phyloP scores from a whole-genome alignment of 1,140 invertebrate species.

The Battus philenor region DNA sequence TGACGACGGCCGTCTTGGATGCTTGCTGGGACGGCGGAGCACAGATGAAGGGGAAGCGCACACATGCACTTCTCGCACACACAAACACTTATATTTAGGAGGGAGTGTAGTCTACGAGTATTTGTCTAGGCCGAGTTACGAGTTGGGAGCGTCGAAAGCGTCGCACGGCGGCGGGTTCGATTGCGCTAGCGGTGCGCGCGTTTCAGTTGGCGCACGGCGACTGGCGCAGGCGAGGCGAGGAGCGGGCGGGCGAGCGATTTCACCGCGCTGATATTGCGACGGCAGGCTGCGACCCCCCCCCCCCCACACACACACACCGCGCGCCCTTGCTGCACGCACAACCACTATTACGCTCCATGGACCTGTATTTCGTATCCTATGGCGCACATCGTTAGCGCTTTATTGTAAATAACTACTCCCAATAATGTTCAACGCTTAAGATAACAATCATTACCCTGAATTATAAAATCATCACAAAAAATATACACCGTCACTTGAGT shows the following conservation, averaged over 20 bases:
- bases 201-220: conserved; percentile 72
- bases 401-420: neutral
- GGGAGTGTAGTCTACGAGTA: conserved; percentile 27
- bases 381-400: conserved; percentile 4
- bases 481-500: no score
- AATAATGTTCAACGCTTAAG: no score
- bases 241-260: conserved; percentile 71
- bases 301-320: conserved; percentile 10
- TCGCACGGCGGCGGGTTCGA: conserved; percentile 39
- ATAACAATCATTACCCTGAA: neutral
- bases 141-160: conserved; percentile 27
- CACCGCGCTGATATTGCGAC: conserved; percentile 72
- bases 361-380: conserved; percentile 4
- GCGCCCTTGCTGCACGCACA: conserved; percentile 6
- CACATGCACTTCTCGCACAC: conserved; percentile 51
- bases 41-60: conserved; percentile 45
- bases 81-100: conserved; percentile 25
- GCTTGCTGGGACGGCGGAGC: conserved; percentile 42
- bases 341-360: conserved; percentile 2
- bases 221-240: conserved; percentile 67
- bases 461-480: no score
- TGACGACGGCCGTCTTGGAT: conserved; percentile 70
- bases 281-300: conserved; percentile 54
- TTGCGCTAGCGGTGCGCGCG: conserved; percentile 68
- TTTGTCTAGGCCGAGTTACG: conserved; percentile 35